Base-by-base conservation (phyloP, 2,797 vertebrate species). In the Telmatherina bonti region DNA sequence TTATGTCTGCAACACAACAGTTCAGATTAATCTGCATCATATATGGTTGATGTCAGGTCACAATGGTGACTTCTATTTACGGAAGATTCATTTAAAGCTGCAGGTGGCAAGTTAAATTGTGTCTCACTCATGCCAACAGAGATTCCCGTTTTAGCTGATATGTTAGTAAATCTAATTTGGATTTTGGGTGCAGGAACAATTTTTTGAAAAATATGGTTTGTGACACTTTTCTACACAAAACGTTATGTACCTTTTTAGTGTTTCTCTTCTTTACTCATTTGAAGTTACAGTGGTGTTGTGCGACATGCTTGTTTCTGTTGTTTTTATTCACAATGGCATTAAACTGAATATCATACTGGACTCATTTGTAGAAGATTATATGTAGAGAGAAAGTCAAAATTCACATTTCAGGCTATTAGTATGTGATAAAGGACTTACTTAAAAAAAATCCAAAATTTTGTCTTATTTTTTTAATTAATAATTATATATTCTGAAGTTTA, bases 241-340 rank as follows among this genome's bases (percentile, higher is more conserved):
- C 24, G 7, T 24, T 20, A n/a, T 36, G 15, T 30, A 35, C 30
- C 22, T 52, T 15, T 59, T 51, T 12, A 24, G 15, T 20, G 24
- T 57, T 26, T 68, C 56, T 35, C 13, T 8, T 24, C 1, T 20
- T 51, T 7, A 15, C 8, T 15, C 51, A 12, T 47, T 7, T 22
- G 12, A 41, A 38, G 13, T n/a, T 38, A n/a, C 45, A 10, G n/a
- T 67, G 22, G 0, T 7, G 57, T 31, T 22, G 22, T n/a, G 11
- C 24, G n/a, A 38, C 43, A 22, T 6, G 16, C 60, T 61, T 52
- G 9, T 29, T 69, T 59, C 36, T 26, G 13, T 0, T 51, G 41
- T 69, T 69, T 69, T 60, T 29, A n/a, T 7, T n/a, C 9, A n/a
- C 22, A 47, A 47, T 7, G 8, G 13, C n/a, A n/a, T n/a, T n/a